Percentiles rank a stretch among this genome's conserved stretches.
Evolutionary conservation across 2,113 vertebrate species (phyloP).

Genomic region (Clinocottus analis): DNA sequence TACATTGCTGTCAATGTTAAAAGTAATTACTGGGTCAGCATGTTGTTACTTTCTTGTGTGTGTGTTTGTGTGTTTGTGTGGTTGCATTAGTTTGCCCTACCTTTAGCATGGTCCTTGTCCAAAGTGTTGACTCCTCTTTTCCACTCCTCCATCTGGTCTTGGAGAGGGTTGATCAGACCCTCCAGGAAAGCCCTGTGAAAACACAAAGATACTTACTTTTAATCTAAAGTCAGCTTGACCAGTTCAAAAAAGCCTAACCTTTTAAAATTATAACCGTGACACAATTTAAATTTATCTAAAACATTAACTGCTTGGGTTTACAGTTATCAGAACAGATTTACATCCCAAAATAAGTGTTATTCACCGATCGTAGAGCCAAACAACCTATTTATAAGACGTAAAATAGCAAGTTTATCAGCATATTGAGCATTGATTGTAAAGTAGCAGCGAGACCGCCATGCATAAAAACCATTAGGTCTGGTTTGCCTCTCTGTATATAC

Average conservation of each 20-base stretch:
- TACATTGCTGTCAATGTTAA: neutral
- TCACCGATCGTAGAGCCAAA: neutral
- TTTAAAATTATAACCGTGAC: neutral
- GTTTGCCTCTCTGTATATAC: slow-evolving; percentile 30
- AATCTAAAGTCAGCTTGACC: slow-evolving; percentile 1
- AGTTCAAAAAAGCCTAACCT: neutral
- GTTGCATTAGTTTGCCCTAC: slow-evolving; percentile 63
- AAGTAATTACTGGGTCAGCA: neutral
- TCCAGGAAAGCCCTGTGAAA: slow-evolving; percentile 89
- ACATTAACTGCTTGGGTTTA: neutral
- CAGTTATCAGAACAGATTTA: neutral
- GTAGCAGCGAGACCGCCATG: slow-evolving; percentile 9
- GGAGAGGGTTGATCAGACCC: slow-evolving; percentile 94
- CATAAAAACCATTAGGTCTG: slow-evolving; percentile 24
- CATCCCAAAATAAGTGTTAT: neutral
- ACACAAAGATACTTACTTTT: slow-evolving; percentile 14
- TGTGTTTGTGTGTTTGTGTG: neutral
- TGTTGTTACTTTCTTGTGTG: neutral
- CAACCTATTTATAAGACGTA: neutral
- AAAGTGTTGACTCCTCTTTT: slow-evolving; percentile 93
- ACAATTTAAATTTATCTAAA: neutral
- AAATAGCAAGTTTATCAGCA: neutral
- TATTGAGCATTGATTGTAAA: slow-evolving; percentile 25
- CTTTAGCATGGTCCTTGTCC: slow-evolving; percentile 98
- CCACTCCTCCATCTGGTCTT: slow-evolving; percentile 98